Base-by-base conservation (phyloP, 2,113 vertebrate genomes). In the Labrus mixtus region DNA sequence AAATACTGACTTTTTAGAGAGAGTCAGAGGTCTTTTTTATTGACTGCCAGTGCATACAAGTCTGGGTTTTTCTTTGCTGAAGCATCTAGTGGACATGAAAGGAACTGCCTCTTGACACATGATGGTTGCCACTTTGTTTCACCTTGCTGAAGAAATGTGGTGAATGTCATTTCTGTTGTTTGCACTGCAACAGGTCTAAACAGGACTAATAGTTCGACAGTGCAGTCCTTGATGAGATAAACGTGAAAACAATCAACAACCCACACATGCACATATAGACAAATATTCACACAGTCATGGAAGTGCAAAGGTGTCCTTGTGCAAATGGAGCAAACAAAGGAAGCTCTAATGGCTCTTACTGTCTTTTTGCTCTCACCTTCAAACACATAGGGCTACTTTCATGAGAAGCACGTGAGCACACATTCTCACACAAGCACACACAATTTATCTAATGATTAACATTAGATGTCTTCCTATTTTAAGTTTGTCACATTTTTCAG, bases 171-270 rank as follows among this genome's bases (percentile, higher is more conserved):
- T 82, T 81, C 68, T 59, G 39, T 29, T 39, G 23, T 78, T 83
- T 76, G 65, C 55, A 25, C 62, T 68, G 80, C 55, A 82, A 78
- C 72, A 86, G 85, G 79, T 84, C 58, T 59, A 80, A 59, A 83
- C 79, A 33, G 69, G 61, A 87, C 76, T 76, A 68, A 81, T 89
- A 87, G 89, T 84, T 83, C 56, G 82, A 76, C 62, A 83, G 29
- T 64, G 81, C 79, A 78, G 70, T 75, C 68, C 78, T 82, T 73
- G 50, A 76, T 61, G 25, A 79, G 46, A 71, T 85, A 86, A 89
- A 87, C 82, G 79, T 86, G 84, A 85, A 71, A 89, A 80, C 33
- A 73, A 78, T 56, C 46, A 74, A 19, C 50, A 6, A n/a, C 73
- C 76, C 60, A 68, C 76, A 76, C 43, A 74, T 46, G 45, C 22